These are phyloP conservation scores for Siniperca knerii DNA, from an alignment of 2,113 vertebrate species.

Conservation along the genomic window DNA sequence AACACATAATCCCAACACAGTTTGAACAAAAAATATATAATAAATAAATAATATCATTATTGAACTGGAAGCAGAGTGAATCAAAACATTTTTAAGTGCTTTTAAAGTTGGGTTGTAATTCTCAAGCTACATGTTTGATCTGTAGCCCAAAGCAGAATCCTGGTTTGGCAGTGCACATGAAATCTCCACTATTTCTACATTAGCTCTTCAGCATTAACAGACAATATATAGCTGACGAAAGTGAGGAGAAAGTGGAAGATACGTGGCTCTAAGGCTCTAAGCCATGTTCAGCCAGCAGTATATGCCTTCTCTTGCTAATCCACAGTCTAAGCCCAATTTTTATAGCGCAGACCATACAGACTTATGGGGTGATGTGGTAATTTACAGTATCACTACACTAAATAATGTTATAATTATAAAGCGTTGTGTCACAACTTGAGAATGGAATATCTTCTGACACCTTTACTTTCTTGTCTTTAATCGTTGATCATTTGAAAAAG, in stretches of 20 bases:
- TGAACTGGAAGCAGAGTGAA: not conserved
- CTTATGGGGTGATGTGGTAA: not conserved
- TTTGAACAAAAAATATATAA: not conserved
- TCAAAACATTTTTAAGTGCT: not conserved
- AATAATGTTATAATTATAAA: not conserved
- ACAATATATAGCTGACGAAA: not conserved
- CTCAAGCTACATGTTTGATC: not conserved
- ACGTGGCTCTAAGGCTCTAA: not conserved
- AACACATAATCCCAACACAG: not conserved
- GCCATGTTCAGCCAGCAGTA: too few species aligned
- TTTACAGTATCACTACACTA: not conserved
- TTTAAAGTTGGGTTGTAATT: not conserved
- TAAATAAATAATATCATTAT: not conserved
- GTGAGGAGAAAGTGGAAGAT: constrained; percentile 2
- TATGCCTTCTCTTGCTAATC: too few species aligned
- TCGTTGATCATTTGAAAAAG: too few species aligned
- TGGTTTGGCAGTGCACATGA: not conserved
- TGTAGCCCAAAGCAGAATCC: not conserved
- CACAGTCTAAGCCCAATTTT: not conserved
- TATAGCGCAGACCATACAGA: not conserved
- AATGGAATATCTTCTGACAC: too few species aligned
- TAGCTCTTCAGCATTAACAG: constrained; percentile 19
- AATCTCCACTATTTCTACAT: constrained; percentile 24
- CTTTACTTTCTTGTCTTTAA: too few species aligned
- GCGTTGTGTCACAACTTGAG: not conserved